Conservation (phyloP, 2,888 invertebrate genomes). For the Leuctra nigra region DNA sequence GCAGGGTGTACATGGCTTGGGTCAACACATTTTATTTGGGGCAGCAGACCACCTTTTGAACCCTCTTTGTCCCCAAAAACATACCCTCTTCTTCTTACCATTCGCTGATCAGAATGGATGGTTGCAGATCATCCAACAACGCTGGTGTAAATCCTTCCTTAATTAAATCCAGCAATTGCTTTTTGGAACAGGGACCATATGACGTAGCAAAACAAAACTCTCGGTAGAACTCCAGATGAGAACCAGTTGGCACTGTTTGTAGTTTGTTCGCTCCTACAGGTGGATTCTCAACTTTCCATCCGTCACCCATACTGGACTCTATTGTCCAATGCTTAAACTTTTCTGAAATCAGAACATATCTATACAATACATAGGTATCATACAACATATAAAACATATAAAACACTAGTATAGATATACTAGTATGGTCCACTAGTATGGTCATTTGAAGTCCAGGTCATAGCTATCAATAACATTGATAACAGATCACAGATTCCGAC, state of each 20-base stretch:
- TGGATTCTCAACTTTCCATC: constrained; percentile 44
- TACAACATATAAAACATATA: background rate
- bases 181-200: constrained; percentile 42
- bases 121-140: constrained; percentile 45
- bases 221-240: constrained; percentile 40
- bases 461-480: no score
- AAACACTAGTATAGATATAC: background rate
- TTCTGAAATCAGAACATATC: constrained; percentile 24
- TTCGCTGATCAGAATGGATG: constrained; percentile 47
- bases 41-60: no score
- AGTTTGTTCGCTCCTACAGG: constrained; percentile 43
- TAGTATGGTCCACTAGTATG: background rate
- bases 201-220: constrained; percentile 50
- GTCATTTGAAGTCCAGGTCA: background rate
- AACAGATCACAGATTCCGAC: no score
- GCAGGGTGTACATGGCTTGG: no score
- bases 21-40: no score
- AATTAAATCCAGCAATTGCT: constrained; percentile 43
- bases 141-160: constrained; percentile 39
- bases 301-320: constrained; percentile 39
- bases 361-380: background rate
- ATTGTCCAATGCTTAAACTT: constrained; percentile 41
- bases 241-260: constrained; percentile 41
- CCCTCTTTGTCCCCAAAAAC: no score
- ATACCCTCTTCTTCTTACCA: no score